phyloP scores from a whole-genome alignment of 2,113 vertebrate genomes.

The Micronycteris hirsuta region DNA sequence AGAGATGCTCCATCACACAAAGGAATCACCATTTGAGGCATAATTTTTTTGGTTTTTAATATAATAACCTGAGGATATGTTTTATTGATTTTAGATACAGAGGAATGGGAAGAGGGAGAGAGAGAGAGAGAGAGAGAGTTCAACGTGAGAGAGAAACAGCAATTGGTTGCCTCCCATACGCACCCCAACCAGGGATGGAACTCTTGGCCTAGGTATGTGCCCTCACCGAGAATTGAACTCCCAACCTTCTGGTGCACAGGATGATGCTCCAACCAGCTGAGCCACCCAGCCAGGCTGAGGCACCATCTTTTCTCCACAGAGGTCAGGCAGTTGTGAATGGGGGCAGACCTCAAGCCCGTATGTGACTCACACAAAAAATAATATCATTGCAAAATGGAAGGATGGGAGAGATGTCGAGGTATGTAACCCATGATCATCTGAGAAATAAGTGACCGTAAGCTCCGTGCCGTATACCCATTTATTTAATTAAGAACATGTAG shows the following conservation, averaged over 20 bases:
- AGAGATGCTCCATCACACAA: not conserved
- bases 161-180: no score
- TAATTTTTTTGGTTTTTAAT: not conserved
- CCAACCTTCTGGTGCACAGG: no score
- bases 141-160: no score
- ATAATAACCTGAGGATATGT: no score
- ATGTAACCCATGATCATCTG: not conserved
- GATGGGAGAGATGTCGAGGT: not conserved
- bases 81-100: no score
- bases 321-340: not conserved
- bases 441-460: constrained; percentile 3
- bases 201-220: no score
- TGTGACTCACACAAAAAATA: not conserved
- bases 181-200: no score
- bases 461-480: not conserved
- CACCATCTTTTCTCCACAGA: not conserved
- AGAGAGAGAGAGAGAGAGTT: no score
- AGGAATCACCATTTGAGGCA: not conserved
- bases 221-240: no score
- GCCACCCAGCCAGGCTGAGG: no score
- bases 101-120: no score
- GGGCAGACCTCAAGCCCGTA: not conserved
- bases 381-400: constrained; percentile 26
- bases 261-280: no score
- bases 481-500: constrained; percentile 57